Conservation (phyloP, 1,140 invertebrate species). For the Papilio helenus region DNA sequence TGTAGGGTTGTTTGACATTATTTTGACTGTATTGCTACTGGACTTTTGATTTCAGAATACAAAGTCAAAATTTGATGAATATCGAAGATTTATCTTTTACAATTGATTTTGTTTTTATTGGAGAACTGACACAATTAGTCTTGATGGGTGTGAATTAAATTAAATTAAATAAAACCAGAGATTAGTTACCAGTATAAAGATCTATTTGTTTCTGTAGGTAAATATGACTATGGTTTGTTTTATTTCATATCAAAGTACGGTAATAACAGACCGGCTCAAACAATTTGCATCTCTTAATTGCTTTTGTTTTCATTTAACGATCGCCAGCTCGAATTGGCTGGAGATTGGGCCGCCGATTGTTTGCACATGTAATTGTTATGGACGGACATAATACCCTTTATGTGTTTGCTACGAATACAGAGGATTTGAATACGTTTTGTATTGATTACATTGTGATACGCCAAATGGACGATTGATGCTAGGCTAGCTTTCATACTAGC, state of each 20-base stretch:
- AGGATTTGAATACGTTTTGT: slow-evolving; percentile 17
- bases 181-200: slow-evolving; percentile 34
- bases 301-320: slow-evolving; percentile 44
- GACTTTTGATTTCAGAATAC: too few relatives aligned
- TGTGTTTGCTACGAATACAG: slow-evolving; percentile 14
- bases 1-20: background rate
- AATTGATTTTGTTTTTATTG: too few relatives aligned
- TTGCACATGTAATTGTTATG: slow-evolving; percentile 36
- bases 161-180: too few relatives aligned
- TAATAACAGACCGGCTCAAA: slow-evolving; percentile 42
- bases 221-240: slow-evolving; percentile 38
- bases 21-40: too few relatives aligned
- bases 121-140: background rate
- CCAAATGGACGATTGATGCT: background rate
- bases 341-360: slow-evolving; percentile 39
- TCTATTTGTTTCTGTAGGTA: slow-evolving; percentile 25
- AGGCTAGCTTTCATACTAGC: background rate
- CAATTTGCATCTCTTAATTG: slow-evolving; percentile 47
- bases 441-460: background rate
- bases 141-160: slow-evolving; percentile 15
- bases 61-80: too few relatives aligned
- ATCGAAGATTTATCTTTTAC: too few relatives aligned
- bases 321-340: slow-evolving; percentile 40
- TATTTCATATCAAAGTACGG: slow-evolving; percentile 29
- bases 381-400: slow-evolving; percentile 22